These are phyloP conservation scores for Parauchenoglanis ngamensis DNA, from an alignment of 2,797 vertebrate genomes.

Conservation along the genomic window DNA sequence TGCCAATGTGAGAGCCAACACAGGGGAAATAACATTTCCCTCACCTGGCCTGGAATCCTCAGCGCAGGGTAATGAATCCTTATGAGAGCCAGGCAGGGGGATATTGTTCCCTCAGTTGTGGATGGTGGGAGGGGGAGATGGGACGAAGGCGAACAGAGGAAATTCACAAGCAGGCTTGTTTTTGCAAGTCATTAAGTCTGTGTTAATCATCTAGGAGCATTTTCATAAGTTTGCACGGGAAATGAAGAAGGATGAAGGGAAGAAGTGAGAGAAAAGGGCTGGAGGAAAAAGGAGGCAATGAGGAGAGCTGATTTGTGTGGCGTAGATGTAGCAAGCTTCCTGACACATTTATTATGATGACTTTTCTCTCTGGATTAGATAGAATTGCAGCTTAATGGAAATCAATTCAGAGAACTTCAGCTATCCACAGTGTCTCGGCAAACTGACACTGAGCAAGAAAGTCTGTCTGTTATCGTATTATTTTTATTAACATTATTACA, in stretches of 20 bases:
- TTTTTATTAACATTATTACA: not conserved
- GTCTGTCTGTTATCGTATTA: not conserved
- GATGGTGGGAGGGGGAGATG: constrained; percentile 1
- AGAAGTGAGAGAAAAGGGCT: constrained; percentile 26
- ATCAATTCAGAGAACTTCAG: constrained; percentile 60
- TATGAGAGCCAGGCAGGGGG: constrained; percentile 86
- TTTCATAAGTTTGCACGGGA: constrained; percentile 81
- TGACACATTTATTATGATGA: constrained; percentile 67
- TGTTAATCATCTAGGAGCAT: constrained; percentile 81
- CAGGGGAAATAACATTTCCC: constrained; percentile 85
- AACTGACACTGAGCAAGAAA: not conserved
- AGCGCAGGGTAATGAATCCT: constrained; percentile 84
- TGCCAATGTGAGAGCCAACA: constrained; percentile 83
- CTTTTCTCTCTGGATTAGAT: constrained; percentile 79
- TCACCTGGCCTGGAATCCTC: constrained; percentile 85
- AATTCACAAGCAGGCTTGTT: constrained; percentile 83
- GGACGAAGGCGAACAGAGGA: constrained; percentile 41
- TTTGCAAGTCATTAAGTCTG: constrained; percentile 81
- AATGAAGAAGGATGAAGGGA: constrained; percentile 53
- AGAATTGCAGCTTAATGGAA: constrained; percentile 78
- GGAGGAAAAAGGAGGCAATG: constrained; percentile 67
- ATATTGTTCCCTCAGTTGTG: constrained; percentile 84
- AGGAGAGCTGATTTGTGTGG: constrained; percentile 19
- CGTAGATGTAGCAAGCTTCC: constrained; percentile 67
- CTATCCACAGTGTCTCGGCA: constrained; percentile 9